Conservation (phyloP, 2,797 vertebrate species). For the Manis javanica region DNA sequence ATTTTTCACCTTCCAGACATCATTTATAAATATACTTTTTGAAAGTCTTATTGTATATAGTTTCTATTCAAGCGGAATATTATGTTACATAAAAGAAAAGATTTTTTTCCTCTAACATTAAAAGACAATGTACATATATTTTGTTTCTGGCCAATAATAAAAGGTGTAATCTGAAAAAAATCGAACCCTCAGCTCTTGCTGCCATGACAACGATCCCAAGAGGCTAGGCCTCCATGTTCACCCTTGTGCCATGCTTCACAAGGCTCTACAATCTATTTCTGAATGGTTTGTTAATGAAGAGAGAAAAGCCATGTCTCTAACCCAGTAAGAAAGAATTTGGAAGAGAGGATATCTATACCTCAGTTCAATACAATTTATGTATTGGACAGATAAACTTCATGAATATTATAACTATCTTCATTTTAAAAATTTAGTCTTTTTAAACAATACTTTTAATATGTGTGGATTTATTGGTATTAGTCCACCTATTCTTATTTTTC, state of each 20-base stretch:
- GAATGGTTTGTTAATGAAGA: conserved; percentile 62
- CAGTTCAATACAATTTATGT: background rate
- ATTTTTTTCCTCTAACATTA: conserved; percentile 47
- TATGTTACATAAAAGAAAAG: conserved; percentile 63
- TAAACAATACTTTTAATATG: conserved; percentile 22
- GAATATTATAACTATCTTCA: background rate
- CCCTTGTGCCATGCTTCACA: conserved; percentile 71
- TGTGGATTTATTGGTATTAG: background rate
- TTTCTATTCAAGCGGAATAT: conserved; percentile 55
- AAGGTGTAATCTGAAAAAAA: conserved; percentile 78
- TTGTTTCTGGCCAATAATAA: conserved; percentile 84
- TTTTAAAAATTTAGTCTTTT: background rate
- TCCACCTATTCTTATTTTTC: conserved; percentile 23
- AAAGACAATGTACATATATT: conserved; percentile 73
- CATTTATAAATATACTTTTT: conserved; percentile 71
- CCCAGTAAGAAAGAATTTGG: background rate
- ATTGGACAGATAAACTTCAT: background rate
- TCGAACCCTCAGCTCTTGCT: conserved; percentile 85
- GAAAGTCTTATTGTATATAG: conserved; percentile 68
- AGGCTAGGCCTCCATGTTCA: conserved; percentile 84
- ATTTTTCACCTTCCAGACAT: conserved; percentile 65
- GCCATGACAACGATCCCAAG: conserved; percentile 87
- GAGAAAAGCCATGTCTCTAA: background rate
- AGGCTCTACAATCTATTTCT: conserved; percentile 72
- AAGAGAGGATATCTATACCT: background rate